These are phyloP conservation scores for Diabrotica virgifera DNA, from an alignment of 1,140 invertebrate species.

Conservation along the genomic window DNA sequence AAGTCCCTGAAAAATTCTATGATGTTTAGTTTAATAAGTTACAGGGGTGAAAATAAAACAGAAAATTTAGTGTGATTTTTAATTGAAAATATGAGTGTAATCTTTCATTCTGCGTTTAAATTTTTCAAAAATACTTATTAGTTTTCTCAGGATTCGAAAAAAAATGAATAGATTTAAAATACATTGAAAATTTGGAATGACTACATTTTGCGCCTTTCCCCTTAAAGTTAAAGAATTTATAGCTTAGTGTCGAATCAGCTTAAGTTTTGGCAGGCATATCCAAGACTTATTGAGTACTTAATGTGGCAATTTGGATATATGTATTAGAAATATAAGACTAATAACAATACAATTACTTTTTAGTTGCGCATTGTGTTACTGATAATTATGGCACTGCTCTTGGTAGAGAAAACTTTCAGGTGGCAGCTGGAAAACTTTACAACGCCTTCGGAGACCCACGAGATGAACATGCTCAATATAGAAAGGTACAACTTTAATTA, in stretches of 20 bases:
- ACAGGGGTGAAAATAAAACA: too few relatives aligned
- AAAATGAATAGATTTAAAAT: too few relatives aligned
- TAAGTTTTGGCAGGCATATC: neutral
- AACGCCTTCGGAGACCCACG: neutral
- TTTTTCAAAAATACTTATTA: too few relatives aligned
- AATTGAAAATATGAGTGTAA: too few relatives aligned
- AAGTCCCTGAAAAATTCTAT: too few relatives aligned
- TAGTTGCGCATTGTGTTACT: slow-evolving; percentile 7
- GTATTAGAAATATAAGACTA: neutral
- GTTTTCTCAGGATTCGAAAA: too few relatives aligned
- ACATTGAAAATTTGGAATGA: too few relatives aligned
- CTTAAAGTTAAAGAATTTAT: too few relatives aligned
- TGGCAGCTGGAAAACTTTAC: slow-evolving; percentile 5
- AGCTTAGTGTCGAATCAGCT: neutral
- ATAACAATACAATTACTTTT: neutral
- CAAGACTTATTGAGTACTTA: neutral
- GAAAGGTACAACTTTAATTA: neutral
- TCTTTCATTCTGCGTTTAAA: too few relatives aligned
- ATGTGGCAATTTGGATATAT: neutral
- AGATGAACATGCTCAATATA: slow-evolving; percentile 3
- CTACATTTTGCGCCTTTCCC: too few relatives aligned
- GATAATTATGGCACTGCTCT: neutral
- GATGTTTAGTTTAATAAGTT: too few relatives aligned
- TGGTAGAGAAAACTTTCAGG: neutral
- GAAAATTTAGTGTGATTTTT: too few relatives aligned